Percentiles rank a stretch among this genome's conserved stretches.
Conservation (phyloP, 35 echinoderm and acorn worm genomes). For the Hemicentrotus pulcherrimus region DNA sequence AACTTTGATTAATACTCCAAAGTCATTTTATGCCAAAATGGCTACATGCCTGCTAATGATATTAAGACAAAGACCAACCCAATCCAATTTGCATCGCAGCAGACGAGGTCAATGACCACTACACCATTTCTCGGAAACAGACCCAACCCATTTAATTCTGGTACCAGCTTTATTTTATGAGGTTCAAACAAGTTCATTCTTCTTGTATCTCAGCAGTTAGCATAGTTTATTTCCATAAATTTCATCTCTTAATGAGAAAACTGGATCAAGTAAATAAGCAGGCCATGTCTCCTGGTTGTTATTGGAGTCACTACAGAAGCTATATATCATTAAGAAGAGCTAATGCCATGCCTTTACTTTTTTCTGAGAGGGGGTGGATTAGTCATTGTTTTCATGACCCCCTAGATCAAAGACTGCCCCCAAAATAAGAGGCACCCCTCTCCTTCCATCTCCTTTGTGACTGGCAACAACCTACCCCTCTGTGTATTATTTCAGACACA, state of each 20-base stretch:
- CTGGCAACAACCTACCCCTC: too few relatives aligned
- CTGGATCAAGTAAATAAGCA: constrained; percentile 11
- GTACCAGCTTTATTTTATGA: neutral
- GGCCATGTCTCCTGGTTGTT: neutral
- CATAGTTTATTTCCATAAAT: neutral
- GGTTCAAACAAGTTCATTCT: neutral
- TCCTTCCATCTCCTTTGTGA: too few relatives aligned
- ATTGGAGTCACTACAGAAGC: constrained; percentile 1
- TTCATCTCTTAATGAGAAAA: neutral
- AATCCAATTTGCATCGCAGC: neutral
- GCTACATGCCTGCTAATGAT: too few relatives aligned
- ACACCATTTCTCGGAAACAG: neutral
- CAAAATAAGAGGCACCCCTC: too few relatives aligned
- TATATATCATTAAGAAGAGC: neutral
- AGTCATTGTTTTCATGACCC: constrained; percentile 6
- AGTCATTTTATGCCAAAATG: too few relatives aligned
- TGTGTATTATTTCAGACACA: too few relatives aligned
- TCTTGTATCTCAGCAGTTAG: neutral
- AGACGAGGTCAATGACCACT: neutral
- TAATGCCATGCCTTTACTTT: neutral
- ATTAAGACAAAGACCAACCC: neutral
- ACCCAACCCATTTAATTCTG: neutral
- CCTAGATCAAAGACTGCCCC: neutral
- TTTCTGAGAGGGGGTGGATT: neutral
- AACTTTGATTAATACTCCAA: too few relatives aligned